phyloP scores from a whole-genome alignment of 1,140 invertebrate genomes.

The Drosophila ambigua region DNA sequence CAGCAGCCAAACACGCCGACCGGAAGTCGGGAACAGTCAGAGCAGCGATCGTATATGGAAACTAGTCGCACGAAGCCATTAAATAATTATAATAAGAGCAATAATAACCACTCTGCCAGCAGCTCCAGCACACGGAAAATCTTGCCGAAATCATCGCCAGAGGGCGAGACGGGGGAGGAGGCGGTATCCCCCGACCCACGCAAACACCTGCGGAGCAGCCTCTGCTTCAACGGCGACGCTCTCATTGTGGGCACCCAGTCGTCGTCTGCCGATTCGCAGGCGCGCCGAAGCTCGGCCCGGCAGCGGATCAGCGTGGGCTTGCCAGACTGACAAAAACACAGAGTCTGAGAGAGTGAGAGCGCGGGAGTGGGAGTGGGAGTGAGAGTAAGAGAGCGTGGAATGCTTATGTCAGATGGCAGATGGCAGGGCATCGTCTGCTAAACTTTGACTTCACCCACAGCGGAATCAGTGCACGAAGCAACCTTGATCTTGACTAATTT shows the following conservation, averaged over 20 bases:
- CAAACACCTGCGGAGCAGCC: slow-evolving; percentile 81
- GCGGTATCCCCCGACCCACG: slow-evolving; percentile 50
- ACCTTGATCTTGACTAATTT: slow-evolving; percentile 73
- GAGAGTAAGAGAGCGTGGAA: too few relatives aligned
- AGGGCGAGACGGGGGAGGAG: slow-evolving; percentile 47
- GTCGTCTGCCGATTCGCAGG: slow-evolving; percentile 68
- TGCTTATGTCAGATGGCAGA: too few relatives aligned
- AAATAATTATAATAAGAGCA: slow-evolving; percentile 73
- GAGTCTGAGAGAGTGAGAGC: too few relatives aligned
- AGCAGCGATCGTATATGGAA: slow-evolving; percentile 65
- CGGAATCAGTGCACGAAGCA: slow-evolving; percentile 43
- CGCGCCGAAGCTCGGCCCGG: slow-evolving; percentile 83
- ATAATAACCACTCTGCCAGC: slow-evolving; percentile 50
- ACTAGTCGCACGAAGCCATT: slow-evolving; percentile 71
- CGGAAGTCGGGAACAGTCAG: slow-evolving; percentile 63
- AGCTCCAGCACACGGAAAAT: slow-evolving; percentile 53
- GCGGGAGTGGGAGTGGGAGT: too few relatives aligned
- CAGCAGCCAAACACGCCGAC: slow-evolving; percentile 71
- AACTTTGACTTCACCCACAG: slow-evolving; percentile 54
- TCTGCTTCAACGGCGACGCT: slow-evolving; percentile 79
- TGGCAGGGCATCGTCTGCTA: slow-evolving; percentile 5
- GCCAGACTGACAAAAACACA: slow-evolving; percentile 59
- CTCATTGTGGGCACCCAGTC: slow-evolving; percentile 65
- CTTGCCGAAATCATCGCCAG: slow-evolving; percentile 62
- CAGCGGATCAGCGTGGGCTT: slow-evolving; percentile 78